phyloP scores from a whole-genome alignment of 2,888 invertebrate genomes.

The Lasioglossum villosulum region DNA sequence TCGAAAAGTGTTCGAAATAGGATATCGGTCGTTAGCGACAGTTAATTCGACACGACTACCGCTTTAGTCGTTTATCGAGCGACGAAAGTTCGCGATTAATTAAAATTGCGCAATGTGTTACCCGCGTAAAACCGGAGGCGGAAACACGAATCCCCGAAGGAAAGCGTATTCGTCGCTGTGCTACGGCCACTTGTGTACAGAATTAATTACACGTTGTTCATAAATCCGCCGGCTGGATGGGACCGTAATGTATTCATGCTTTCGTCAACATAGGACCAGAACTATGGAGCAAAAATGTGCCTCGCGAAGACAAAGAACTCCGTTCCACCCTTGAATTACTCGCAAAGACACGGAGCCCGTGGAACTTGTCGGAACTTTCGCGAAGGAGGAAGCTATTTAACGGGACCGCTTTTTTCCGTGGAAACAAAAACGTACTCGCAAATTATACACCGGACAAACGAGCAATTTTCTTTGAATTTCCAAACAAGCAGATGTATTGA shows the following conservation, averaged over 20 bases:
- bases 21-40: not conserved
- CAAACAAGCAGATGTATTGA: not conserved
- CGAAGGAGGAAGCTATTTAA: slow-evolving; percentile 13
- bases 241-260: slow-evolving; percentile 55
- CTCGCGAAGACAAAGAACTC: slow-evolving; percentile 39
- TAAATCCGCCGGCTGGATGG: slow-evolving; percentile 52
- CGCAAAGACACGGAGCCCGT: slow-evolving; percentile 24
- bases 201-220: slow-evolving; percentile 67
- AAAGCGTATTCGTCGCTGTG: slow-evolving; percentile 39
- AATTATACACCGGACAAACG: slow-evolving; percentile 30
- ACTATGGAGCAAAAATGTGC: slow-evolving; percentile 44
- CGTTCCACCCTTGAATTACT: slow-evolving; percentile 36
- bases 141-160: slow-evolving; percentile 19
- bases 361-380: slow-evolving; percentile 38
- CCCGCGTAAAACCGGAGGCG: slow-evolving; percentile 19
- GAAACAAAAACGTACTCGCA: not conserved
- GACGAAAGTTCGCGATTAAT: slow-evolving; percentile 17
- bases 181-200: slow-evolving; percentile 33
- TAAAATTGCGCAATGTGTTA: slow-evolving; percentile 37
- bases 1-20: not conserved
- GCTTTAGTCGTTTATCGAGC: not conserved
- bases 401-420: not conserved
- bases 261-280: slow-evolving; percentile 50
- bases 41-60: slow-evolving; percentile 8
- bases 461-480: not conserved